Base-by-base conservation (phyloP, 2,888 invertebrate genomes). In the Nemurella pictetii region DNA sequence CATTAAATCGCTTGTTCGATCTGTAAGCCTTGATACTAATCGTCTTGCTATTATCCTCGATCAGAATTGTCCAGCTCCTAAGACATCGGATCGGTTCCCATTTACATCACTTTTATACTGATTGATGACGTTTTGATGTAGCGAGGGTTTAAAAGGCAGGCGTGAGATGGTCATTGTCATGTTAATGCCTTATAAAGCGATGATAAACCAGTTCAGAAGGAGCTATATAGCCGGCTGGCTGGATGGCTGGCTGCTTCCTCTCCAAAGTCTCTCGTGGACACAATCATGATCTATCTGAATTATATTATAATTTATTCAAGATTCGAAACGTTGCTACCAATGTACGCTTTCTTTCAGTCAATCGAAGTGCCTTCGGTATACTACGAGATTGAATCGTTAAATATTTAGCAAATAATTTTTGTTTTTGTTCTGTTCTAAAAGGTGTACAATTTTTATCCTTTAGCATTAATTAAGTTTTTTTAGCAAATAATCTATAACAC, bases 231-330 rank as follows among this genome's bases (percentile, higher is more conserved):
- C 15, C 55, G 55, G 1, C 55, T 55, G 12, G 55, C 55, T 55
- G 55, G 55, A n/a, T n/a, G n/a, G n/a, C n/a, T n/a, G n/a, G n/a
- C n/a, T n/a, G n/a, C 55, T 55, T 55, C 55, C 55, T 12, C 9
- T 20, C 9, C 55, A 20, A 55, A 12, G 55, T 55, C 55, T 55
- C 55, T 55, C 55, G 3, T 7, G 55, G 55, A 55, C 55, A 55
- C 25, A 80, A 84, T 73, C 74, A 73, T 84, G 85, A 81, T 84
- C 75, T 85, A 85, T 80, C 83, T 85, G 83, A 85, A 32, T 85
- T 85, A 81, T 72, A 84, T 55, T 55, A 73, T 84, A 55, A 80
- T 36, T 85, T 83, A 75, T 83, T 82, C 82, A n/a, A n/a, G n/a
- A n/a, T n/a, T n/a, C 55, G 9, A 55, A 55, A 55, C 55, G 55